Conservation (phyloP, 2,113 vertebrate species). For the Zosterops japonicus region DNA sequence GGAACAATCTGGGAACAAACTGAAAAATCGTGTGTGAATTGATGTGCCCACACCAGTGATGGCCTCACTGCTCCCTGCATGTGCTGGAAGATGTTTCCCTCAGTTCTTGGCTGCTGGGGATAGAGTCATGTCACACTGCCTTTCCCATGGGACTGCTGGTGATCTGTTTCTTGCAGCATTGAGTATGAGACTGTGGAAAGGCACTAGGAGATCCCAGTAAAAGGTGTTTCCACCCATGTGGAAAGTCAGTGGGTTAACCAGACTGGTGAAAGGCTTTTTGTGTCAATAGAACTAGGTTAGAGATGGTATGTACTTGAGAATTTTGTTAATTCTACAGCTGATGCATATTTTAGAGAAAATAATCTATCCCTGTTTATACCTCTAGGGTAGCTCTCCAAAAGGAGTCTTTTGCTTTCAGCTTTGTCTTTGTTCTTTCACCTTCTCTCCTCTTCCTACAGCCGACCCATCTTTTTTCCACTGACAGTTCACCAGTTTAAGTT, state of each 20-base stretch:
- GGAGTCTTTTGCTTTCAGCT: neutral
- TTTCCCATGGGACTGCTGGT: neutral
- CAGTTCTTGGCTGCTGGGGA: neutral
- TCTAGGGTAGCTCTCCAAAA: neutral
- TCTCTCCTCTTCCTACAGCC: neutral
- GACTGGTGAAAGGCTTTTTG: neutral
- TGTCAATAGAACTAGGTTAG: neutral
- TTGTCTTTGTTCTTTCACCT: neutral
- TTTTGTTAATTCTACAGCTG: neutral
- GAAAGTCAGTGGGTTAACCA: neutral
- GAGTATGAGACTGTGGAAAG: neutral
- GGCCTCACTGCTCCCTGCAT: fast-evolving
- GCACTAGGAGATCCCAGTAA: neutral
- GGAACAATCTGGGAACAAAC: neutral
- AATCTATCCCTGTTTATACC: neutral
- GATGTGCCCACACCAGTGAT: neutral
- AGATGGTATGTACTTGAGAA: neutral
- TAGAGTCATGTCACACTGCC: fast-evolving
- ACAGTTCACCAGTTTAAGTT: neutral
- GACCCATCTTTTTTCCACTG: neutral
- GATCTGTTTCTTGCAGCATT: neutral
- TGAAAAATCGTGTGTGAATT: neutral
- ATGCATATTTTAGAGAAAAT: neutral
- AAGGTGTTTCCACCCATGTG: neutral
- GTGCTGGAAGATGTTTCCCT: neutral